Evolutionary conservation across 2,797 vertebrate species (phyloP).

Genomic region (Kryptopterus vitreolus): DNA sequence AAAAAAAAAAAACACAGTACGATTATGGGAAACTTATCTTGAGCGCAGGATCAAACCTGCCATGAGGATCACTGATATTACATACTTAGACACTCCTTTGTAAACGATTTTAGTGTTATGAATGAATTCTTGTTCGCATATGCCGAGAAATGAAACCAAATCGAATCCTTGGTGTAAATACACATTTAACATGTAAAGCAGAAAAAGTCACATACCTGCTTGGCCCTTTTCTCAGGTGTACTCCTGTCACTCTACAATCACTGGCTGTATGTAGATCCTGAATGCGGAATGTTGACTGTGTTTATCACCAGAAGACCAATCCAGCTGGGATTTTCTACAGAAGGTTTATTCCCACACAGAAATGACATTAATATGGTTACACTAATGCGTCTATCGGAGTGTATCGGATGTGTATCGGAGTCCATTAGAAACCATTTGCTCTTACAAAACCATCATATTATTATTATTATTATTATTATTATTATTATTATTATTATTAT

Average conservation of each 20-base stretch:
- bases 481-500: no score
- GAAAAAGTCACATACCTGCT: neutral
- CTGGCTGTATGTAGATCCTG: neutral
- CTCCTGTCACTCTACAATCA: neutral
- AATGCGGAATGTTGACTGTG: no score
- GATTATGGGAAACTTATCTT: neutral
- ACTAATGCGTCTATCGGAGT: neutral
- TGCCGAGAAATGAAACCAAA: neutral
- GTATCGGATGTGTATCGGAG: no score
- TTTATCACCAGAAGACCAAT: neutral
- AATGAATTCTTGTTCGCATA: neutral
- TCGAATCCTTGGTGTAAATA: neutral
- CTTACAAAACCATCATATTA: neutral
- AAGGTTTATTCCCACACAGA: neutral
- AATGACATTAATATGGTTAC: neutral
- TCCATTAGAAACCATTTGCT: neutral
- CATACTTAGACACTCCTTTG: neutral
- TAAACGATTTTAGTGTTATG: neutral
- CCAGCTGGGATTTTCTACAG: neutral
- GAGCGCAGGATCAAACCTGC: neutral
- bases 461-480: no score
- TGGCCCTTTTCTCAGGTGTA: neutral
- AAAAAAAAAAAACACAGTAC: neutral
- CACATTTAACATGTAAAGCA: neutral
- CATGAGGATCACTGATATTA: neutral